phyloP scores from a whole-genome alignment of 2,797 vertebrate species.

The Muscicapa comitata region DNA sequence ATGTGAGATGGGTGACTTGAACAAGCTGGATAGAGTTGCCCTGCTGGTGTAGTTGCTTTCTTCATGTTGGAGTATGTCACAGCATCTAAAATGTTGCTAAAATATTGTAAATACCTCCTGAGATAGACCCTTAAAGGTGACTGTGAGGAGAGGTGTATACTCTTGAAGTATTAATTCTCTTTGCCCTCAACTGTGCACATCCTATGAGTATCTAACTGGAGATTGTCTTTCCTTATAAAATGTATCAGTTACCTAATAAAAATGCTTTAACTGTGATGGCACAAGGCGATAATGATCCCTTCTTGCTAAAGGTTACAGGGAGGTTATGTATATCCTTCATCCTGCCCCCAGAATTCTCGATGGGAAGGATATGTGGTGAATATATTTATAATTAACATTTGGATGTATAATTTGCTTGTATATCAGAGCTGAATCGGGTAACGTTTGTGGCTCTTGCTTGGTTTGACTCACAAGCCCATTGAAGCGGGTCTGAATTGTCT shows the following conservation, averaged over 20 bases:
- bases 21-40: neutral
- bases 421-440: neutral
- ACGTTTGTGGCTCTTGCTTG: neutral
- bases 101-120: neutral
- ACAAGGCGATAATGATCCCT: neutral
- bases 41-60: neutral
- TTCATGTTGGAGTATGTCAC: fast-evolving
- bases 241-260: neutral
- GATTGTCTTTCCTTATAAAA: neutral
- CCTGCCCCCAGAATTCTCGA: neutral
- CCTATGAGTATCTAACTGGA: neutral
- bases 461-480: neutral
- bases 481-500: neutral
- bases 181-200: neutral
- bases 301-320: neutral
- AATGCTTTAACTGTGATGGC: neutral
- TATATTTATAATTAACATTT: neutral
- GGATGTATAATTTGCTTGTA: neutral
- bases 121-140: neutral
- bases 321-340: neutral
- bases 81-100: neutral
- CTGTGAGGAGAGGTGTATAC: neutral
- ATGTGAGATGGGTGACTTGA: fast-evolving
- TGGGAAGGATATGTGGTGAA: neutral
- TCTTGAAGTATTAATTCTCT: neutral